Evolutionary conservation across 2,113 vertebrate species (phyloP), one percentile per base, ranked within the genome.

Genomic region (Accipiter virgatus): DNA sequence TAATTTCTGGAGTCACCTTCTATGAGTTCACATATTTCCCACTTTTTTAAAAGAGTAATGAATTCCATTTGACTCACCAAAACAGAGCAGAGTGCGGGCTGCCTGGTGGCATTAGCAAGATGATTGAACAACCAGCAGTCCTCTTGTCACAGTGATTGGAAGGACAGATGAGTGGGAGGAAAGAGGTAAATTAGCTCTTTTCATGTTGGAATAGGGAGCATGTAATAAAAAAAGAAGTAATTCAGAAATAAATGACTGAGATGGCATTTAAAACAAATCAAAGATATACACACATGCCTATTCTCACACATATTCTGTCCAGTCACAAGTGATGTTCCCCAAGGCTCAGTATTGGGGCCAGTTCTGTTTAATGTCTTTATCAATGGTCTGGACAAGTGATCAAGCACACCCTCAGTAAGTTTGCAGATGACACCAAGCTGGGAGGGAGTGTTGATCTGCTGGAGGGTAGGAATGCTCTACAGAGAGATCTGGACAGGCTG

Each of bases 261-360:
- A 52, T 47, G 17, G 21, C 20, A 66, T 62, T 94, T 77, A 22
- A 90, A 88, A 53, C 63, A 90, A 85, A 94, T 32, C 66, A 38
- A 58, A 85, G 34, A 21, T 43, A 34, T 1, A n/a, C 22, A 88
- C 19, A 45, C 29, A 40, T 0, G 0, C 23, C 20, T 43, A 18
- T 68, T 72, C 48, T 81, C 36, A 73, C 36, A 42, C 36, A 77
- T 31, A 53, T 53, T 53, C 52, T 53, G 27, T 31, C 27, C 16
- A 29, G 27, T 53, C 27, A 53, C 52, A 53, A 31, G 52, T 53
- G 52, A 11, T 31, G 27, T 11, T 53, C 27, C 27, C 27, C 27
- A 31, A 7, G 27, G 52, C 52, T 53, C 27, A 29, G 27, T 53
- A 53, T 18, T 53, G 52, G 27, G 10, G 16, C 52, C 52, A 29